Evolutionary conservation across 2,888 invertebrate species (phyloP), one percentile per base, ranked within the genome.

Genomic region (Metopia argyrocephala): DNA sequence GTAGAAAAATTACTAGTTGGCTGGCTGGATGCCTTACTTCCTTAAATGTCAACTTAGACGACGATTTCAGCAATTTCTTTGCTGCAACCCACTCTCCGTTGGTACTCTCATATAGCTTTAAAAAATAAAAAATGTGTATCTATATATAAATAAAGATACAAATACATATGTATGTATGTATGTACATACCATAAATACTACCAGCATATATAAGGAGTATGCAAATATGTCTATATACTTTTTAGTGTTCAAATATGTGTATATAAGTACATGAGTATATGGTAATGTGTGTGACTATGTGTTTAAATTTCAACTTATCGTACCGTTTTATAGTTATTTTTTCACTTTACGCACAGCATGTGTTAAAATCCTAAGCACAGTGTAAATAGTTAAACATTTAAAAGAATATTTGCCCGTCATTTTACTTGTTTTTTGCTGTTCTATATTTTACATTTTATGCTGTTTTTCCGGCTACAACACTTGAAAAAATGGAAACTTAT

Each of bases 261-360:
- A 15, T 38, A 15, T 38, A 31, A 0, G 12, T 38, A 6, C 15
- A 3, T 12, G 38, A 3, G 38, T 38, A 2, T 38, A 15, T 38
- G 38, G n/a, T n/a, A n/a, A n/a, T n/a, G n/a, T n/a, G n/a, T n/a
- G n/a, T n/a, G n/a, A n/a, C n/a, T n/a, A n/a, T 38, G 38, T 12
- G 15, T 1, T 38, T 38, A 38, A 38, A 38, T 31, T 12, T 38
- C 9, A 38, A 48, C 65, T 74, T 23, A 31, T 27, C 75, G 50
- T 45, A 59, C 7, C 66, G 28, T 66, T 75, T 75, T 68, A 76
- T 62, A 69, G 69, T 64, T 50, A 38, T 70, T 68, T 68, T 68
- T 62, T 62, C 52, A 71, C 45, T 64, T 80, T 64, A 69, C 57
- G 61, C 76, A 73, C 80, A 76, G 80, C 80, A 69, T 76, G 76